phyloP scores from a whole-genome alignment of 2,113 vertebrate genomes.

The Solenodon paradoxus region DNA sequence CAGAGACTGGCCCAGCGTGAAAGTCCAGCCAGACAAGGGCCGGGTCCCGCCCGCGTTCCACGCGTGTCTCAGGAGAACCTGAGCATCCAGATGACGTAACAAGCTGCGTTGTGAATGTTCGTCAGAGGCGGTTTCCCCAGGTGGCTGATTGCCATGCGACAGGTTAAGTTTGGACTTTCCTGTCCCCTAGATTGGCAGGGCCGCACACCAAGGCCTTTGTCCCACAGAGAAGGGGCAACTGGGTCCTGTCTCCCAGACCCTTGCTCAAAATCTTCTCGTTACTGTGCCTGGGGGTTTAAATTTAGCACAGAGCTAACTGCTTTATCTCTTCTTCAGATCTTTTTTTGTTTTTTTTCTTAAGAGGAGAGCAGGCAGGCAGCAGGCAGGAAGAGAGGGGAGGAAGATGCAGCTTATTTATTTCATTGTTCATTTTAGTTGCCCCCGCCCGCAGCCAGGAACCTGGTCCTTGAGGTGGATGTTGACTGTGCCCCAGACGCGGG shows the following conservation, averaged over 20 bases:
- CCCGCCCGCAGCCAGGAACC: too few relatives aligned
- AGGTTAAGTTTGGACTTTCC: not conserved
- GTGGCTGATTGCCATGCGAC: not conserved
- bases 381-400: too few relatives aligned
- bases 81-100: not conserved
- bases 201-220: accelerated
- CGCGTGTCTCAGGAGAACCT: too few relatives aligned
- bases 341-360: too few relatives aligned
- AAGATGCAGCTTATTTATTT: too few relatives aligned
- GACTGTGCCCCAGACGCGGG: too few relatives aligned
- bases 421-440: too few relatives aligned
- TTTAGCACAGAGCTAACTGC: too few relatives aligned
- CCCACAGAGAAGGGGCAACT: not conserved
- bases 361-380: too few relatives aligned
- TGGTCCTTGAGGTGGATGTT: too few relatives aligned
- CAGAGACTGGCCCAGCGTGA: not conserved
- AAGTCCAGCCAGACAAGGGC: too few relatives aligned
- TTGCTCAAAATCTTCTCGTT: not conserved
- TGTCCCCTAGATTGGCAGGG: not conserved
- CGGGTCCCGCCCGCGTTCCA: too few relatives aligned
- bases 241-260: not conserved
- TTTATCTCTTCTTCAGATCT: not conserved
- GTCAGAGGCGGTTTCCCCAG: not conserved
- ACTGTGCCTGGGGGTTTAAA: not conserved
- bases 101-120: not conserved